phyloP scores from a whole-genome alignment of 2,888 invertebrate genomes.

The Strigamia crassipes region DNA sequence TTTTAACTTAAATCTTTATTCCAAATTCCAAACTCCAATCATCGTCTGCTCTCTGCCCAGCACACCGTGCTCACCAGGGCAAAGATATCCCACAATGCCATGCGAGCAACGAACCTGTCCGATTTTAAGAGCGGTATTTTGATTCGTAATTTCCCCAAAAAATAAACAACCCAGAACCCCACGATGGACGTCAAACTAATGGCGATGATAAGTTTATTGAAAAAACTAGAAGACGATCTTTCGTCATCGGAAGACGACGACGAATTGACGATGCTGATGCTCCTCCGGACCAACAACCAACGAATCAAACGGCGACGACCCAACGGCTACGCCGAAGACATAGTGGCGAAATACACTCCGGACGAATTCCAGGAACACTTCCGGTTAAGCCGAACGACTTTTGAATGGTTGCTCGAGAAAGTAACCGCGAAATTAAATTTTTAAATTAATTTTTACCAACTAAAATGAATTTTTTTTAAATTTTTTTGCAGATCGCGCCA shows the following conservation, averaged over 20 bases:
- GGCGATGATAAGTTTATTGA: background rate
- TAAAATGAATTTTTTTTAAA: too few relatives aligned
- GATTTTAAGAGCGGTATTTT: too few relatives aligned
- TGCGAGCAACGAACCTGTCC: too few relatives aligned
- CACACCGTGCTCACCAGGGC: too few relatives aligned
- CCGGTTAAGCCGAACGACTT: background rate
- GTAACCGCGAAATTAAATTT: background rate
- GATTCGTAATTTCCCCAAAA: too few relatives aligned
- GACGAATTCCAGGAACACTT: slow-evolving; percentile 2
- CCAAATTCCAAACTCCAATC: too few relatives aligned
- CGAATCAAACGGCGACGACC: background rate
- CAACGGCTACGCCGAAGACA: background rate
- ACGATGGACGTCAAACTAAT: slow-evolving; percentile 19
- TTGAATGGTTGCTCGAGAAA: background rate
- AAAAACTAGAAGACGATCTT: background rate
- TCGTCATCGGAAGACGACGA: slow-evolving; percentile 7
- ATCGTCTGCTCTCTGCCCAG: too few relatives aligned
- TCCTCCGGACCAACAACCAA: background rate
- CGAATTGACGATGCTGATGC: background rate
- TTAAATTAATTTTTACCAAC: too few relatives aligned
- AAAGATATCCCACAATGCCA: too few relatives aligned
- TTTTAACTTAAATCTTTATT: too few relatives aligned
- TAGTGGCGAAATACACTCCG: background rate
- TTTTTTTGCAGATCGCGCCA: background rate
- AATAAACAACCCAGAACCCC: background rate